Conservation (phyloP, 2,888 invertebrate genomes). For the Dinocampus coccinellae region DNA sequence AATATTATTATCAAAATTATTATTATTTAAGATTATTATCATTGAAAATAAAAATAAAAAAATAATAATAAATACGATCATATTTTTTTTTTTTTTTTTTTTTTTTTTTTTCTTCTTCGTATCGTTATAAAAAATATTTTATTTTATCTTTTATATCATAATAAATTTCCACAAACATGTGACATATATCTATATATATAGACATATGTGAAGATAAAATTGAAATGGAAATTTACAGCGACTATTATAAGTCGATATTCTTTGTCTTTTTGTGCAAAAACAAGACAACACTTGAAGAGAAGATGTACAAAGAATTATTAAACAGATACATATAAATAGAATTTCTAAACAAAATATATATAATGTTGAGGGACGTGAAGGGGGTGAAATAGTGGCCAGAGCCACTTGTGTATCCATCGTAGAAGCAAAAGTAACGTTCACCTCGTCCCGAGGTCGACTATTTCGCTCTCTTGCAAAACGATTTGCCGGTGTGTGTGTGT, state of each 20-base stretch:
- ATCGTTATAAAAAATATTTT: neutral
- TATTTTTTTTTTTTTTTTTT: neutral
- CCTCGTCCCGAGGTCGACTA: conserved; percentile 47
- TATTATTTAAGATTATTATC: too few relatives aligned
- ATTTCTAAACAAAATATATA: conserved; percentile 16
- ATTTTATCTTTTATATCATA: neutral
- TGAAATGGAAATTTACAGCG: conserved; percentile 54
- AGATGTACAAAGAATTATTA: conserved; percentile 9
- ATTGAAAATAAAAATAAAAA: neutral
- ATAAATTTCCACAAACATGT: neutral
- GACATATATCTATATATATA: neutral
- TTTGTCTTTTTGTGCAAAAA: conserved; percentile 64
- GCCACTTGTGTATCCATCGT: conserved; percentile 28
- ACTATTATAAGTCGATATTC: conserved; percentile 63
- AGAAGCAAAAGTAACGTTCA: conserved; percentile 38
- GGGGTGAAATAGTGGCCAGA: conserved; percentile 23
- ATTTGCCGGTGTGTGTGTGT: conserved; percentile 48
- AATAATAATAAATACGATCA: neutral
- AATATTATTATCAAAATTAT: too few relatives aligned
- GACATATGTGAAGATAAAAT: neutral
- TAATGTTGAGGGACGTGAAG: conserved; percentile 9
- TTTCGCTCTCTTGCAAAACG: conserved; percentile 54
- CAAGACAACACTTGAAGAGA: conserved; percentile 13
- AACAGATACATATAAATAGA: conserved; percentile 20
- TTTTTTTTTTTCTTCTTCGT: neutral